phyloP scores from a whole-genome alignment of 2,888 invertebrate genomes.

The Pammene fasciana region DNA sequence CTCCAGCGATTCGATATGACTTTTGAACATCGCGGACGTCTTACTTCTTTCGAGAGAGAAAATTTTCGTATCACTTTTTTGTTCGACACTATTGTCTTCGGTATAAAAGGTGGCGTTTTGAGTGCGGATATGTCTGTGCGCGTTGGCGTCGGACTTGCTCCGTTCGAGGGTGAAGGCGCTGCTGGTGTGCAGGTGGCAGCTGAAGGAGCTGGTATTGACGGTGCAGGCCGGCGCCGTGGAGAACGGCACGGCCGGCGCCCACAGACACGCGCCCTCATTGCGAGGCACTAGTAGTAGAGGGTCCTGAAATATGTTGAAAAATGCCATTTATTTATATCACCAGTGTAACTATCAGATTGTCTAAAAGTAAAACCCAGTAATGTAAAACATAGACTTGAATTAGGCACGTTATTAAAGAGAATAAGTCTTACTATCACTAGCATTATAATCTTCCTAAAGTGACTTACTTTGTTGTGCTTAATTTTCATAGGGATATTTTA shows the following conservation, averaged over 20 bases:
- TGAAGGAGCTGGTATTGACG: slow-evolving; percentile 71
- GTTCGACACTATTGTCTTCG: slow-evolving; percentile 50
- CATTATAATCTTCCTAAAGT: too few species aligned
- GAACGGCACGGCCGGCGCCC: slow-evolving; percentile 76
- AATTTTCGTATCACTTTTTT: slow-evolving; percentile 51
- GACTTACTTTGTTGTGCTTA: too few species aligned
- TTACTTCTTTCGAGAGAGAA: slow-evolving; percentile 72
- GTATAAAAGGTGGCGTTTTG: slow-evolving; percentile 73
- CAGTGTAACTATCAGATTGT: too few species aligned
- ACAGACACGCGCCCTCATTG: slow-evolving; percentile 82
- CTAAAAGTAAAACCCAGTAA: too few species aligned
- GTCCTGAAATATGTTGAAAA: slow-evolving; percentile 61
- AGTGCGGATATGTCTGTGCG: slow-evolving; percentile 62
- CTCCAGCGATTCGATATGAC: slow-evolving; percentile 59
- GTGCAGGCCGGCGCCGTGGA: slow-evolving; percentile 74
- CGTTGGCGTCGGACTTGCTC: slow-evolving; percentile 76
- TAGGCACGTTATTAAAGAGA: too few species aligned
- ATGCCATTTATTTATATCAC: background rate
- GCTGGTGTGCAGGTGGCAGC: slow-evolving; percentile 75
- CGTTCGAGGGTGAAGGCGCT: slow-evolving; percentile 73
- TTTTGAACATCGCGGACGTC: slow-evolving; percentile 67
- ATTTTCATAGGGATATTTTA: too few species aligned
- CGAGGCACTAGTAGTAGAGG: slow-evolving; percentile 84
- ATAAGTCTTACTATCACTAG: too few species aligned
- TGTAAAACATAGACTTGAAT: too few species aligned